Percentiles rank a stretch among this genome's conserved stretches.
These are phyloP conservation scores for Salminus brasiliensis DNA, from an alignment of 2,113 vertebrate species.

Conservation along the genomic window DNA sequence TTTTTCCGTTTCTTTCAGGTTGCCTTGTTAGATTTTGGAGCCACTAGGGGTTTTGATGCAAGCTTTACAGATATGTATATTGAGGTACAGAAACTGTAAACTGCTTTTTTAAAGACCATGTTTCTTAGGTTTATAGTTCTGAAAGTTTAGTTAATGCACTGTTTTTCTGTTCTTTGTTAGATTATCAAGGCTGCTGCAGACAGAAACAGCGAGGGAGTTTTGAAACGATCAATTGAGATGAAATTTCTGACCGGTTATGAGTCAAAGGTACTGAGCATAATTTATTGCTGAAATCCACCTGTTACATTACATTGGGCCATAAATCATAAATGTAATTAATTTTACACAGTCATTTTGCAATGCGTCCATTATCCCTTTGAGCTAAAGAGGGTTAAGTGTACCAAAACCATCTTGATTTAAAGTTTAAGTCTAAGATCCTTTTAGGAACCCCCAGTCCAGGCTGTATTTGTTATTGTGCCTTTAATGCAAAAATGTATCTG, in stretches of 20 bases:
- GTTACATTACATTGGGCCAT: too few relatives aligned
- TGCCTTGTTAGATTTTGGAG: constrained; percentile 94
- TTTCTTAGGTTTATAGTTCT: neutral
- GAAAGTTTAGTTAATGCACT: neutral
- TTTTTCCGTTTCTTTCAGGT: constrained; percentile 82
- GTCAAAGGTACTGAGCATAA: constrained; percentile 84
- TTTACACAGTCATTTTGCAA: too few relatives aligned
- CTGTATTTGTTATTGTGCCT: too few relatives aligned
- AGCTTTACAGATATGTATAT: constrained; percentile 93
- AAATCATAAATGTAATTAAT: too few relatives aligned
- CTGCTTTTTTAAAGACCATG: neutral
- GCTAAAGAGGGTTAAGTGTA: too few relatives aligned
- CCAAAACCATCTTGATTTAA: too few relatives aligned
- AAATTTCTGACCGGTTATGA: constrained; percentile 97
- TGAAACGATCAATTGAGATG: constrained; percentile 90
- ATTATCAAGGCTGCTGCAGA: constrained; percentile 88
- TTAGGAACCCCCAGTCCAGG: too few relatives aligned
- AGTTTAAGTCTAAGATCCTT: too few relatives aligned
- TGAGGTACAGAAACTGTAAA: constrained; percentile 77
- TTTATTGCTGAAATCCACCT: too few relatives aligned
- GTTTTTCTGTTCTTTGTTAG: constrained; percentile 63
- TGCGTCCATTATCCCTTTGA: too few relatives aligned
- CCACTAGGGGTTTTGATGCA: constrained; percentile 88
- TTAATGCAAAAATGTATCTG: too few relatives aligned
- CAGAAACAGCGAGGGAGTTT: constrained; percentile 82